These are phyloP conservation scores for Hylaeus anthracinus DNA, from an alignment of 1,140 invertebrate species.

Conservation along the genomic window DNA sequence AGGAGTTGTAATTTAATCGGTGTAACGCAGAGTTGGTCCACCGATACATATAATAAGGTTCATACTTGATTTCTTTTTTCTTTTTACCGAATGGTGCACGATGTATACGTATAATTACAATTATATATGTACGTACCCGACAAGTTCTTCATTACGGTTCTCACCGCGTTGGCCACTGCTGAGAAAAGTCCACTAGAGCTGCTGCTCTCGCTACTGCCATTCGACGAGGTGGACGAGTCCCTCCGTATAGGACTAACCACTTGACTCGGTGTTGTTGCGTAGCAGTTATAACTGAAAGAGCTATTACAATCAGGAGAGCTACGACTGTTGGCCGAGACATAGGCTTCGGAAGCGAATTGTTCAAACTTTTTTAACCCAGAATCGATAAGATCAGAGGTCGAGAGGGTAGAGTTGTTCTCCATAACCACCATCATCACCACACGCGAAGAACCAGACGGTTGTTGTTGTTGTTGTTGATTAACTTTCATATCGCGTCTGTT, in stretches of 20 bases:
- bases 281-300: conserved; percentile 42
- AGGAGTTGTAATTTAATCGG: no score
- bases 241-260: no score
- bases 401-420: conserved; percentile 48
- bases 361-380: conserved; percentile 71
- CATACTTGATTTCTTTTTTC: no score
- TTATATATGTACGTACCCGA: conserved; percentile 57
- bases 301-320: background rate
- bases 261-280: background rate
- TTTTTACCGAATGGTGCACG: no score
- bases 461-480: background rate
- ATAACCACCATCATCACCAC: conserved; percentile 74
- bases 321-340: background rate
- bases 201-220: background rate
- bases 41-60: no score
- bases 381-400: conserved; percentile 65
- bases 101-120: no score
- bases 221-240: background rate
- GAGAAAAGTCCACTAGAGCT: conserved; percentile 65
- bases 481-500: background rate
- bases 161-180: conserved; percentile 68
- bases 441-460: conserved; percentile 43
- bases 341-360: background rate
- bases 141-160: conserved; percentile 67
- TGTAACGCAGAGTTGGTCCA: no score